A percentile compares a stretch with the other conserved stretches of the same genome.
Conservation (phyloP, 2,888 invertebrate species). For the Agrotis segetum region DNA sequence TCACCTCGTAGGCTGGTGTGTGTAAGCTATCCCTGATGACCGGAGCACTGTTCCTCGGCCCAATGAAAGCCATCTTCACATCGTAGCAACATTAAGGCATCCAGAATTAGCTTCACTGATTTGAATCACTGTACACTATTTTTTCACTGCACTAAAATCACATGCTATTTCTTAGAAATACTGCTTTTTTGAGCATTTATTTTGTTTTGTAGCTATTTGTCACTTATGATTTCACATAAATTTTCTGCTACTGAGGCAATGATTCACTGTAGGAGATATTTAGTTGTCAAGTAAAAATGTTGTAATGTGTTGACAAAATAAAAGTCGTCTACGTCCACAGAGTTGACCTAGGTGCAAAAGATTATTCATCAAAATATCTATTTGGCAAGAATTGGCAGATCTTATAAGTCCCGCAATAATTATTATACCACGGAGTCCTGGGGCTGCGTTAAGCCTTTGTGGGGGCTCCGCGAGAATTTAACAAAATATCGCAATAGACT, state of each 20-base stretch:
- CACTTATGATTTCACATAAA: constrained; percentile 14
- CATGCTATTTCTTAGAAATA: background rate
- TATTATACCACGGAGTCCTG: no score
- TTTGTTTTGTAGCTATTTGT: constrained; percentile 2
- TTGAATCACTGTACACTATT: constrained; percentile 15
- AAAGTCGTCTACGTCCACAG: no score
- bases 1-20: constrained; percentile 93
- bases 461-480: no score
- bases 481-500: no score
- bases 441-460: no score
- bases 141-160: constrained; percentile 27
- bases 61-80: constrained; percentile 89
- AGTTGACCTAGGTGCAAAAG: no score
- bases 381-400: no score
- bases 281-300: background rate
- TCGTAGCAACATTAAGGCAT: constrained; percentile 74
- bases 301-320: constrained; percentile 46
- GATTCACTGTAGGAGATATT: constrained; percentile 16
- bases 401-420: no score
- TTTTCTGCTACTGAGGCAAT: background rate
- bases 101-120: constrained; percentile 26
- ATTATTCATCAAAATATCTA: no score
- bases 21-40: constrained; percentile 93
- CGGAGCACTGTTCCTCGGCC: constrained; percentile 92
- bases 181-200: background rate